Evolutionary conservation across 2,888 invertebrate genomes (phyloP).

Genomic region (Habrosyne pyritoides): DNA sequence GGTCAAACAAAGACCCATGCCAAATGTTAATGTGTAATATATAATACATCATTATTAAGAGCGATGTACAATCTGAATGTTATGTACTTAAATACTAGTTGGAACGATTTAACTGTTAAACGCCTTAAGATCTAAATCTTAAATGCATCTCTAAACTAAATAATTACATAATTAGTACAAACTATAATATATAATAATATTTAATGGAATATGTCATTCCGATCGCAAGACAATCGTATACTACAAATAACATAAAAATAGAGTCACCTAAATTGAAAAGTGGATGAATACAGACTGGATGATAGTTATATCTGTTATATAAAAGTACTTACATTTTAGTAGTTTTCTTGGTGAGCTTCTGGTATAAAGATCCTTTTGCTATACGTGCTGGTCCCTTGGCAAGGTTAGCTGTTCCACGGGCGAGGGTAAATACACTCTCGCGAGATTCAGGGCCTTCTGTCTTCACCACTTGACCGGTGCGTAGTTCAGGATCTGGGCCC

Average conservation of each 20-base stretch:
- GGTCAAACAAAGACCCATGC: too few relatives aligned
- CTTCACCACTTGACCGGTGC: conserved; percentile 83
- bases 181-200: too few relatives aligned
- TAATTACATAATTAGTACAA: too few relatives aligned
- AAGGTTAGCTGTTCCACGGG: conserved; percentile 86
- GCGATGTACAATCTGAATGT: too few relatives aligned
- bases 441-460: conserved; percentile 75
- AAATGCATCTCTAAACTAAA: too few relatives aligned
- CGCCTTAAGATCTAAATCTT: too few relatives aligned
- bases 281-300: not conserved
- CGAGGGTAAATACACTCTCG: conserved; percentile 62
- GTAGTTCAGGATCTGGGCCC: conserved; percentile 88
- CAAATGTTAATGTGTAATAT: too few relatives aligned
- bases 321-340: conserved; percentile 61
- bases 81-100: too few relatives aligned
- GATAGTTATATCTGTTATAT: not conserved
- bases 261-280: not conserved
- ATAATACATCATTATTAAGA: too few relatives aligned
- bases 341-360: conserved; percentile 83
- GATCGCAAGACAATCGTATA: not conserved
- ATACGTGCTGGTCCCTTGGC: conserved; percentile 90
- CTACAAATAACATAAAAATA: not conserved
- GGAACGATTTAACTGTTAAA: too few relatives aligned
- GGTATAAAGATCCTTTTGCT: conserved; percentile 91
- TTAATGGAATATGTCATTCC: too few relatives aligned